phyloP scores from a whole-genome alignment of 2,797 vertebrate species.

The Thunnus albacares region DNA sequence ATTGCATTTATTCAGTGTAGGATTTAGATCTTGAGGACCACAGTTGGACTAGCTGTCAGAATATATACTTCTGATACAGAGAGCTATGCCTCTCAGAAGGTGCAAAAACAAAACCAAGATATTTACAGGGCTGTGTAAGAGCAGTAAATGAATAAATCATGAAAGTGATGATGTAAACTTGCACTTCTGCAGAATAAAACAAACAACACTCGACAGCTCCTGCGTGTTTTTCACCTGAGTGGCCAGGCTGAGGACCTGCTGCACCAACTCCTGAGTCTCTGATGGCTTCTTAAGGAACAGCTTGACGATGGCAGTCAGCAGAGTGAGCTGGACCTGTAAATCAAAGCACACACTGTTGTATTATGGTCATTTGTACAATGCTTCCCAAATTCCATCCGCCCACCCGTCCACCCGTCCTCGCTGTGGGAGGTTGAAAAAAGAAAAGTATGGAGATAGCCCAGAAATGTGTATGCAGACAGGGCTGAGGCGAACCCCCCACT shows the following conservation, averaged over 20 bases:
- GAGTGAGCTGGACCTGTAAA: slow-evolving; percentile 94
- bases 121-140: too few species aligned
- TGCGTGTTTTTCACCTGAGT: slow-evolving; percentile 89
- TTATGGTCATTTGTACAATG: neutral
- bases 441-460: neutral
- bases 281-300: slow-evolving; percentile 98
- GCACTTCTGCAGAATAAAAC: neutral
- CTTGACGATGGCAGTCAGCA: slow-evolving; percentile 97
- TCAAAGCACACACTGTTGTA: neutral
- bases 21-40: neutral
- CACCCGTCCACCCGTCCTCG: neutral
- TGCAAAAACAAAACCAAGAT: too few species aligned
- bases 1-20: neutral
- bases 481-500: too few species aligned
- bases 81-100: too few species aligned
- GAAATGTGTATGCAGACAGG: too few species aligned
- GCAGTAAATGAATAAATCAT: neutral
- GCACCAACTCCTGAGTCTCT: slow-evolving; percentile 97
- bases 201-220: neutral
- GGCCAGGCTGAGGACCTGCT: slow-evolving; percentile 97
- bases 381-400: too few species aligned
- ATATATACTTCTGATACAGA: neutral
- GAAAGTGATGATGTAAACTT: neutral
- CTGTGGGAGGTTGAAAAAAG: neutral
- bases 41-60: neutral